Percentiles rank a stretch among this genome's conserved stretches.
These are phyloP conservation scores for Ophion slaviceki DNA, from an alignment of 2,888 invertebrate species.

Conservation along the genomic window DNA sequence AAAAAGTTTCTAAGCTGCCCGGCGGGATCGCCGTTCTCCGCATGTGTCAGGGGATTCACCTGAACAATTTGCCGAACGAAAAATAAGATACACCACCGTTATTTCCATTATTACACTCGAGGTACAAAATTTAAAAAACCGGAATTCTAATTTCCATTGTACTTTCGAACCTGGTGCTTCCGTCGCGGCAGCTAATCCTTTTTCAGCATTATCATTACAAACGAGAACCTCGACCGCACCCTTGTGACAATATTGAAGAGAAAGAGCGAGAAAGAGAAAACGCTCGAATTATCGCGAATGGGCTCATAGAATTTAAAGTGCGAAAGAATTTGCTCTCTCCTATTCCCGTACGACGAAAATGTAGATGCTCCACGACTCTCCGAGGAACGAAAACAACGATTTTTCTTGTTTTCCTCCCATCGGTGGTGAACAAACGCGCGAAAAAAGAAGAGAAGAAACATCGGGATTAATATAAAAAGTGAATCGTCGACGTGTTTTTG, in stretches of 20 bases:
- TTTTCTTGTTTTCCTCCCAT: conserved; percentile 24
- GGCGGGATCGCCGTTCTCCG: conserved; percentile 13
- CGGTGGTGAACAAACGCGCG: conserved; percentile 24
- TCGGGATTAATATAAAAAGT: conserved; percentile 22
- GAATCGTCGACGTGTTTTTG: conserved; percentile 34
- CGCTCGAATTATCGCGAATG: conserved; percentile 12
- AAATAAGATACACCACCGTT: neutral
- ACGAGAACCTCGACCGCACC: conserved; percentile 17
- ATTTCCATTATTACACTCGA: neutral
- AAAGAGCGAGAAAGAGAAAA: conserved; percentile 8
- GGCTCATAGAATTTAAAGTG: conserved; percentile 33
- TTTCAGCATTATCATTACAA: conserved; percentile 60
- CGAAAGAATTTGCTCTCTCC: conserved; percentile 32
- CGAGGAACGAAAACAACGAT: conserved; percentile 27
- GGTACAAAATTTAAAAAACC: neutral
- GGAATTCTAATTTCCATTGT: neutral
- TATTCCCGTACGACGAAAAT: conserved; percentile 24
- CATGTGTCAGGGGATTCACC: neutral
- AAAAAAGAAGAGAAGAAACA: conserved; percentile 1
- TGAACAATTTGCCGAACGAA: neutral
- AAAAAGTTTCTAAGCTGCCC: conserved; percentile 41
- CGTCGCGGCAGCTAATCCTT: conserved; percentile 48
- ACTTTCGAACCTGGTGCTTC: conserved; percentile 26
- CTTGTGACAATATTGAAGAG: conserved; percentile 28
- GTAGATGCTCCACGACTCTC: conserved; percentile 29